These are phyloP conservation scores for Gryllus bimaculatus DNA, from an alignment of 1,140 invertebrate species.

Conservation along the genomic window DNA sequence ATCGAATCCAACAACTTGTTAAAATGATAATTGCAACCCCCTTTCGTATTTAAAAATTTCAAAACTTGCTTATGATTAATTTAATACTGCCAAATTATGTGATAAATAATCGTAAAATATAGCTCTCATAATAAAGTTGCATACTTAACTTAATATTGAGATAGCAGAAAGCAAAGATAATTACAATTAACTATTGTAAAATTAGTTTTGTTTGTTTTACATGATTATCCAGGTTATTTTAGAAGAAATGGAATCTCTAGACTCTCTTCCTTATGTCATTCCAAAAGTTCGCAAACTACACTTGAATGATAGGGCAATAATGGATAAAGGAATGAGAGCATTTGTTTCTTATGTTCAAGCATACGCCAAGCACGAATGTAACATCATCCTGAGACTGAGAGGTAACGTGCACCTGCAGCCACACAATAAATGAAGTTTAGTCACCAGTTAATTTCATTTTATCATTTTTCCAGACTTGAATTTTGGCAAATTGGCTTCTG, in stretches of 20 bases:
- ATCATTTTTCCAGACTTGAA: conserved; percentile 57
- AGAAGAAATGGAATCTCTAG: conserved; percentile 20
- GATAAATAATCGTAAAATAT: too few species aligned
- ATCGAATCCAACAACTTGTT: too few species aligned
- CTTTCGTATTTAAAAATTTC: too few species aligned
- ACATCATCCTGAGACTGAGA: conserved; percentile 76
- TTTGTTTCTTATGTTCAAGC: conserved; percentile 93
- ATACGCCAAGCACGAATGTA: conserved; percentile 94
- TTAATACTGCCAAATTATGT: too few species aligned
- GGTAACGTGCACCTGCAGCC: conserved; percentile 30
- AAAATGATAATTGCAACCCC: too few species aligned
- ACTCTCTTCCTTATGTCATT: conserved; percentile 20
- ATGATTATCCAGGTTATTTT: conserved; percentile 24
- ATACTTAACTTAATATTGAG: too few species aligned
- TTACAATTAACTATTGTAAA: too few species aligned
- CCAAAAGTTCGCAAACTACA: conserved; percentile 51
- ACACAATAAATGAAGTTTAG: background rate
- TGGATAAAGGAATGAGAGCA: conserved; percentile 82
- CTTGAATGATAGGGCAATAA: conserved; percentile 57
- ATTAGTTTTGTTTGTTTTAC: too few species aligned
- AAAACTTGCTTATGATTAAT: too few species aligned
- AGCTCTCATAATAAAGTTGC: too few species aligned
- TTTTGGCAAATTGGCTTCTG: conserved; percentile 72
- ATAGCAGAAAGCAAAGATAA: too few species aligned
- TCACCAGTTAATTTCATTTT: background rate